Evolutionary conservation across 2,888 invertebrate species (phyloP).

Genomic region (Orthosia gracilis): DNA sequence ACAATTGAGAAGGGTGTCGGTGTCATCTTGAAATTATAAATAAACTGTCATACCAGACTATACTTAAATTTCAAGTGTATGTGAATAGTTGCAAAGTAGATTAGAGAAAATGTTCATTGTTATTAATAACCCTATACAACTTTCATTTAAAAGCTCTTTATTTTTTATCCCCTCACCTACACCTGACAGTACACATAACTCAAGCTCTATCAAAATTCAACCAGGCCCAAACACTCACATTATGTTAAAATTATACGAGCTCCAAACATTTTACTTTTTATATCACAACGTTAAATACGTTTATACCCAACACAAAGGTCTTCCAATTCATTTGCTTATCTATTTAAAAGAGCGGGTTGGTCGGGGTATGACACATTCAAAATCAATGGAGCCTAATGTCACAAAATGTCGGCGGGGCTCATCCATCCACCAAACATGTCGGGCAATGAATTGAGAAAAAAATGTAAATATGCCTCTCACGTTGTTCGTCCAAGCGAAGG

Average conservation of each 20-base stretch:
- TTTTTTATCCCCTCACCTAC: constrained; percentile 37
- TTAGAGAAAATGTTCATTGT: constrained; percentile 12
- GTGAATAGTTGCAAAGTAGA: constrained; percentile 4
- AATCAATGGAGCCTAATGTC: constrained; percentile 89
- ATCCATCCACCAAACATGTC: constrained; percentile 81
- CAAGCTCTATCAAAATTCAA: constrained; percentile 67
- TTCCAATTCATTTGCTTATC: constrained; percentile 91
- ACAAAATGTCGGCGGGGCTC: constrained; percentile 84
- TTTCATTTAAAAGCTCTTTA: constrained; percentile 30
- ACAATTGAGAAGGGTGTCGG: neutral
- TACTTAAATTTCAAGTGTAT: constrained; percentile 14
- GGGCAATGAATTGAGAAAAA: constrained; percentile 82
- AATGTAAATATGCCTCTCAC: constrained; percentile 82
- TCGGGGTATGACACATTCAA: constrained; percentile 85
- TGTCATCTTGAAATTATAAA: constrained; percentile 3
- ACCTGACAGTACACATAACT: constrained; percentile 48
- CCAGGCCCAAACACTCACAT: constrained; percentile 63
- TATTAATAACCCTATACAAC: constrained; percentile 24
- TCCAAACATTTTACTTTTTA: constrained; percentile 73
- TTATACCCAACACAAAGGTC: constrained; percentile 80
- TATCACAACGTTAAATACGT: constrained; percentile 79
- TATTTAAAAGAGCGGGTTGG: constrained; percentile 87
- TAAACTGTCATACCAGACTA: constrained; percentile 18
- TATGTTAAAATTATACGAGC: constrained; percentile 65
- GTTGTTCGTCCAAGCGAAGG: constrained; percentile 76